Conservation (phyloP, 2,888 invertebrate species). For the Lasioglossum marginatum region DNA sequence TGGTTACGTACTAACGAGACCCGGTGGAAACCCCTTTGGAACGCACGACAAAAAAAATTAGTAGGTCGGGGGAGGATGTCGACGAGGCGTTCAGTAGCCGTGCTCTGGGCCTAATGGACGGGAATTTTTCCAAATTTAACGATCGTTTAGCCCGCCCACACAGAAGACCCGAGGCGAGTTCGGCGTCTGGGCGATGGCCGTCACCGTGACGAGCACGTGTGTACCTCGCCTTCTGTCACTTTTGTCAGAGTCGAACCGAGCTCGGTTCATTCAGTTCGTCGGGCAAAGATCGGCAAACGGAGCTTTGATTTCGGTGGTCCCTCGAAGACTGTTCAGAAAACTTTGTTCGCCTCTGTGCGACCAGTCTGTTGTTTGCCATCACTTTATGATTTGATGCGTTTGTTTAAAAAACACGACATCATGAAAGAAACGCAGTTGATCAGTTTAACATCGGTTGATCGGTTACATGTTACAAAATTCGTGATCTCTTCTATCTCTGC, state of each 20-base stretch:
- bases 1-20: conserved; percentile 52
- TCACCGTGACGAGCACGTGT: conserved; percentile 84
- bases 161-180: conserved; percentile 76
- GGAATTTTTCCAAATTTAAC: conserved; percentile 78
- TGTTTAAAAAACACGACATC: neutral
- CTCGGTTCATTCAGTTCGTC: conserved; percentile 67
- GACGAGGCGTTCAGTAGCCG: conserved; percentile 61
- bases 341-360: neutral
- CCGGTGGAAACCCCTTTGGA: conserved; percentile 15
- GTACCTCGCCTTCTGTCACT: conserved; percentile 82
- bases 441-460: neutral
- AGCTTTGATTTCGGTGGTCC: conserved; percentile 23
- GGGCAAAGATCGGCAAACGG: conserved; percentile 70
- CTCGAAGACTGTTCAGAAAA: neutral
- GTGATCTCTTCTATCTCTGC: neutral
- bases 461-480: neutral
- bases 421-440: neutral
- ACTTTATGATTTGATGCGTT: neutral
- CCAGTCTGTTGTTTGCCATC: neutral
- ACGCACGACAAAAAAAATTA: conserved; percentile 42
- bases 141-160: conserved; percentile 82
- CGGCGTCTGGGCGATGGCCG: conserved; percentile 82
- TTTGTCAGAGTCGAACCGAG: conserved; percentile 61
- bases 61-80: conserved; percentile 38
- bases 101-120: conserved; percentile 61